phyloP scores from a whole-genome alignment of 2,113 vertebrate species.

The Archilochus colubris region DNA sequence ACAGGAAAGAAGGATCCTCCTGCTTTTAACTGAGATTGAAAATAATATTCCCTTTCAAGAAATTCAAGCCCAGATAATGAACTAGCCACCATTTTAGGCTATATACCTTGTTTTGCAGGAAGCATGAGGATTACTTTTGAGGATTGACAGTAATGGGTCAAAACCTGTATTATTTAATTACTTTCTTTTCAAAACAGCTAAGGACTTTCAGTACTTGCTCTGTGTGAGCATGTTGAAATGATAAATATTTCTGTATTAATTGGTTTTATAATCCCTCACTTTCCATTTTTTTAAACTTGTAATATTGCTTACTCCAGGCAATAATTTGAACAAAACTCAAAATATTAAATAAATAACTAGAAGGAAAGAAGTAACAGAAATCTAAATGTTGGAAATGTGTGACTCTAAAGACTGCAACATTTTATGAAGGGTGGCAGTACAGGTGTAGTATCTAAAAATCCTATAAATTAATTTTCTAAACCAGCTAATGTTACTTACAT shows the following conservation, averaged over 20 bases:
- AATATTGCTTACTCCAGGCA: not conserved
- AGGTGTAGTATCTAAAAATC: not conserved
- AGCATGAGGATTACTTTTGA: not conserved
- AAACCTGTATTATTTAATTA: not conserved
- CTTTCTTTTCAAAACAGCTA: not conserved
- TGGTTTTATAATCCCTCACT: not conserved
- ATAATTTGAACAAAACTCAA: not conserved
- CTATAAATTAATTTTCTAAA: not conserved
- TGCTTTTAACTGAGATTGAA: not conserved
- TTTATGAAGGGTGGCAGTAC: not conserved
- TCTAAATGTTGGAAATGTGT: not conserved
- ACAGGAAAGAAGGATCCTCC: not conserved
- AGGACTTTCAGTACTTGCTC: not conserved
- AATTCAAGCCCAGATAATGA: not conserved
- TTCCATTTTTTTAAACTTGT: not conserved
- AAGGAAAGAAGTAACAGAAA: not conserved
- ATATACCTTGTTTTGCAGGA: not conserved
- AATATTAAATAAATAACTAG: not conserved
- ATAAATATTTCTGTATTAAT: not conserved
- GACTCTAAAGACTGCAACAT: not conserved
- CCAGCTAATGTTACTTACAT: not conserved
- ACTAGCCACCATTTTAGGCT: not conserved
- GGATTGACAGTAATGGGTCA: not conserved
- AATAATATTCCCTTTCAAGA: not conserved
- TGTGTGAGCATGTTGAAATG: not conserved